Evolutionary conservation across 2,888 invertebrate genomes (phyloP).

Genomic region (Conomelus anceps): DNA sequence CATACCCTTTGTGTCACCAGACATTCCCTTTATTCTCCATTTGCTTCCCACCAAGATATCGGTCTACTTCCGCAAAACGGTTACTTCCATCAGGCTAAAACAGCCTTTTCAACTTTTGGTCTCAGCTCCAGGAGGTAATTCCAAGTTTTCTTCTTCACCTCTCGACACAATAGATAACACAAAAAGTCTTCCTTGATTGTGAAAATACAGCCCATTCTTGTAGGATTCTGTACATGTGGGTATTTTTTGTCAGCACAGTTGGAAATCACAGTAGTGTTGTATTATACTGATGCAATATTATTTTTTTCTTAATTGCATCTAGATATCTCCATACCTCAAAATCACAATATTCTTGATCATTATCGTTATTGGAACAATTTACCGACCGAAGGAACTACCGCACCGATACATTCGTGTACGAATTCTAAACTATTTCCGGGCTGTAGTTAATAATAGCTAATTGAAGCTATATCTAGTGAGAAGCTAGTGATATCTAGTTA

Average conservation of each 20-base stretch:
- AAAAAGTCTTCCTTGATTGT: background rate
- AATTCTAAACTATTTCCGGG: too few species aligned
- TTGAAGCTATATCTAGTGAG: too few species aligned
- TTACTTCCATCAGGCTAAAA: background rate
- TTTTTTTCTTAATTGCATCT: too few species aligned
- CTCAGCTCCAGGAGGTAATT: background rate
- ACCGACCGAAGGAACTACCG: too few species aligned
- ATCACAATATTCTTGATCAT: too few species aligned
- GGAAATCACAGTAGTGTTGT: background rate
- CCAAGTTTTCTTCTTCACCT: background rate
- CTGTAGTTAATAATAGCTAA: too few species aligned
- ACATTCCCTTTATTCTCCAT: background rate
- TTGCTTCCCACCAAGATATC: background rate
- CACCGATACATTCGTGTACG: too few species aligned
- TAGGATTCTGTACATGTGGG: background rate
- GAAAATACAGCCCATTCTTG: background rate
- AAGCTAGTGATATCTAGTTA: too few species aligned
- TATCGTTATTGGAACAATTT: too few species aligned
- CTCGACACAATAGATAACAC: background rate
- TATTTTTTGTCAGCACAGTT: background rate
- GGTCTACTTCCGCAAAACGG: background rate
- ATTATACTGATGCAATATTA: too few species aligned
- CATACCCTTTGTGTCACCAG: background rate
- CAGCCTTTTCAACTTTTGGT: background rate
- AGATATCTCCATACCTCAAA: too few species aligned